Percentiles rank a stretch among this genome's conserved stretches.
Evolutionary conservation across 2,888 invertebrate genomes (phyloP).

Genomic region (Pheosia tremula): DNA sequence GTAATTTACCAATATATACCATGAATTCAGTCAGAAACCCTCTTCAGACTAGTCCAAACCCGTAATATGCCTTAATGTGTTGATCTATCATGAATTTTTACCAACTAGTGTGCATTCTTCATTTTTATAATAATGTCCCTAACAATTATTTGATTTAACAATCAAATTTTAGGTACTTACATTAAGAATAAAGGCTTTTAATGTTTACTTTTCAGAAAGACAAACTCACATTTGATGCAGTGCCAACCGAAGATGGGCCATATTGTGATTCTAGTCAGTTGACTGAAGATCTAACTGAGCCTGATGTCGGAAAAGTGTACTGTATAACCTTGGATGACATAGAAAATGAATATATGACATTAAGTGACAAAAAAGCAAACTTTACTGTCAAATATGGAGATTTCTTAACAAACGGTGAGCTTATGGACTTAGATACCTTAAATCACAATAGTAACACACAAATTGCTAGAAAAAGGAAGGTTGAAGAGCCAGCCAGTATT

Average conservation of each 20-base stretch:
- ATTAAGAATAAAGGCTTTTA: neutral
- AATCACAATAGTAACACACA: slow-evolving; percentile 31
- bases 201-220: slow-evolving; percentile 70
- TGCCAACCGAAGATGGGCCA: slow-evolving; percentile 81
- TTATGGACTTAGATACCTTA: slow-evolving; percentile 41
- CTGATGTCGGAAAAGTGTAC: slow-evolving; percentile 41
- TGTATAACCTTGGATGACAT: slow-evolving; percentile 65
- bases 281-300: slow-evolving; percentile 19
- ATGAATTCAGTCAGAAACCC: too few relatives aligned
- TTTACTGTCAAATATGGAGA: slow-evolving; percentile 71
- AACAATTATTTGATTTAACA: slow-evolving; percentile 11
- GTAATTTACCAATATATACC: too few relatives aligned
- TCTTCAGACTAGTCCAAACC: too few relatives aligned
- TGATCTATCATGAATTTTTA: too few relatives aligned
- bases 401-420: slow-evolving; percentile 67
- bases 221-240: slow-evolving; percentile 80
- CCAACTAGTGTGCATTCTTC: too few relatives aligned
- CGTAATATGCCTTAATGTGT: too few relatives aligned
- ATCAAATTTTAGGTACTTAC: neutral
- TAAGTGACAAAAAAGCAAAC: slow-evolving; percentile 63
- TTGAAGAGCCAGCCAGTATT: slow-evolving; percentile 2
- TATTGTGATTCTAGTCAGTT: slow-evolving; percentile 54
- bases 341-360: slow-evolving; percentile 62
- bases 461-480: slow-evolving; percentile 8
- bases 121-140: too few relatives aligned